A percentile compares a stretch with the other conserved stretches of the same genome.
phyloP scores from a whole-genome alignment of 1,140 invertebrate genomes.

The Oncopeltus fasciatus region DNA sequence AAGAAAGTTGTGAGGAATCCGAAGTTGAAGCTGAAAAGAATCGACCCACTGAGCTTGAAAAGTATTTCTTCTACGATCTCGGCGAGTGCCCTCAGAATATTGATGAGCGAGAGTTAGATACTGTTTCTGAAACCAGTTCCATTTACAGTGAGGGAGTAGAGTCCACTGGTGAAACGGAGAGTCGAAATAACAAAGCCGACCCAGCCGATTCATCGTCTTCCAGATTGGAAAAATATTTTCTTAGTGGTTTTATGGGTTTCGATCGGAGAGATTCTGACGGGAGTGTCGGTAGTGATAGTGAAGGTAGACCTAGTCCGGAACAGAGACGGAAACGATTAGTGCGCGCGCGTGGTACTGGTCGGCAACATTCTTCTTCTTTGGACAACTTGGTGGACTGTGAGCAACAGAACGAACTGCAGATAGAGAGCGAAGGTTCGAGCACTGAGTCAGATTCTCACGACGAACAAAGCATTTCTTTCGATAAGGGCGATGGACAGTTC shows the following conservation, averaged over 20 bases:
- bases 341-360: conserved; percentile 57
- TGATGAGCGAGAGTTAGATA: conserved; percentile 45
- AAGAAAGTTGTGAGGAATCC: conserved; percentile 85
- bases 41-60: conserved; percentile 64
- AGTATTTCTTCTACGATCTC: conserved; percentile 78
- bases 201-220: conserved; percentile 66
- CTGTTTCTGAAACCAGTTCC: conserved; percentile 72
- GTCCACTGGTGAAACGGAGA: conserved; percentile 41
- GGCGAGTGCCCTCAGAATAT: conserved; percentile 45
- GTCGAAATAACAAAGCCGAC: conserved; percentile 29
- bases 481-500: conserved; percentile 54
- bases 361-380: conserved; percentile 62
- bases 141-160: conserved; percentile 70
- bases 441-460: conserved; percentile 64
- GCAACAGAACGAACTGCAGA: conserved; percentile 31
- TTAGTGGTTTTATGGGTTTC: conserved; percentile 71
- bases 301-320: conserved; percentile 65
- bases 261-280: conserved; percentile 63
- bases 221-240: conserved; percentile 77
- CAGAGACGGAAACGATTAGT: conserved; percentile 64
- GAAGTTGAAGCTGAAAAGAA: conserved; percentile 45
- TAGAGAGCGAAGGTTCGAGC: conserved; percentile 50
- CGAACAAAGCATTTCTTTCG: conserved; percentile 44
- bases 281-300: conserved; percentile 69
- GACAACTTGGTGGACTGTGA: conserved; percentile 48